These are phyloP conservation scores for Lithosia quadra DNA, from an alignment of 2,888 invertebrate genomes.

Conservation along the genomic window DNA sequence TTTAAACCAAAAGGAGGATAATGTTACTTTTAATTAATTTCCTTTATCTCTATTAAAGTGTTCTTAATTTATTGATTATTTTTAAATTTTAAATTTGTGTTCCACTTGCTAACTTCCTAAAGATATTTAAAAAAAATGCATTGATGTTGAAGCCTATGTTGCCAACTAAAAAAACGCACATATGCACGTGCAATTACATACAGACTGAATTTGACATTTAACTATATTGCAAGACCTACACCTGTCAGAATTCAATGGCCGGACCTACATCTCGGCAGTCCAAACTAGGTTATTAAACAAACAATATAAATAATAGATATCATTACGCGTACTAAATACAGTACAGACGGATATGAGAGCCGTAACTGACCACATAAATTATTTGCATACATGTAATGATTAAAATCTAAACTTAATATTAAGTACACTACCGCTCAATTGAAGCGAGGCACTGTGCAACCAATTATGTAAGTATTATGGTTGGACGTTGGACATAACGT, in stretches of 20 bases:
- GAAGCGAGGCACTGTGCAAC: conserved; percentile 31
- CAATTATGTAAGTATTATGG: too few relatives aligned
- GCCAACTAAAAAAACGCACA: not conserved
- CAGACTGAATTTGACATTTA: not conserved
- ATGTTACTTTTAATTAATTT: too few relatives aligned
- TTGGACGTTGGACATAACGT: too few relatives aligned
- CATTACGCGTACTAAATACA: not conserved
- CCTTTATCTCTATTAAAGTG: too few relatives aligned
- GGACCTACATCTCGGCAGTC: not conserved
- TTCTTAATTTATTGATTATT: too few relatives aligned
- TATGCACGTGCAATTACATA: not conserved
- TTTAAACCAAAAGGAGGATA: too few relatives aligned
- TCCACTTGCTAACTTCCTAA: too few relatives aligned
- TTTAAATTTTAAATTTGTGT: too few relatives aligned
- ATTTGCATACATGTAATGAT: conserved; percentile 44
- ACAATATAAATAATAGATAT: conserved; percentile 2
- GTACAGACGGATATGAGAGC: conserved; percentile 34
- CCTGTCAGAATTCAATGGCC: conserved; percentile 1
- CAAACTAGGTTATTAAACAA: conserved; percentile 5
- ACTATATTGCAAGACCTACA: not conserved
- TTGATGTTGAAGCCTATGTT: too few relatives aligned
- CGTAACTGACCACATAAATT: conserved; percentile 10
- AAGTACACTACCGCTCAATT: conserved; percentile 26
- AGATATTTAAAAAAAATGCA: too few relatives aligned
- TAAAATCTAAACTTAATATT: conserved; percentile 26